Conservation (phyloP, 1,140 invertebrate genomes). For the Bombus picipes region DNA sequence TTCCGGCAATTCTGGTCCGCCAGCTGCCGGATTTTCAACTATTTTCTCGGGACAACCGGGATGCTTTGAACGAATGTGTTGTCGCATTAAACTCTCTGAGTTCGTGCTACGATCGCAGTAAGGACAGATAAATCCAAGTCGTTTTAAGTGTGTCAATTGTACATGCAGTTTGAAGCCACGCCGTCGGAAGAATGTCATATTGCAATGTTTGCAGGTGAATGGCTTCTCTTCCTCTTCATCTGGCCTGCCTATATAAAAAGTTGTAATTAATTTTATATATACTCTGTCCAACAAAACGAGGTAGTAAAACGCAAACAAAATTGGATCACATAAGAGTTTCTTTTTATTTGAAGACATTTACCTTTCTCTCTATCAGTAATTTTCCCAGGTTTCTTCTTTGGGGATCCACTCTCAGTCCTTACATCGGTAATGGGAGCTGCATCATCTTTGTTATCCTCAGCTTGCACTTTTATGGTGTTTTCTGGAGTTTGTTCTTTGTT, state of each 20-base stretch:
- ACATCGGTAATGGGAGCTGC: slow-evolving; percentile 64
- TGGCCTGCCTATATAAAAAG: background rate
- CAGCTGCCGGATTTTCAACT: slow-evolving; percentile 66
- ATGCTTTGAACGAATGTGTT: slow-evolving; percentile 76
- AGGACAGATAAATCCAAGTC: slow-evolving; percentile 75
- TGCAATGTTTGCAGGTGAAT: slow-evolving; percentile 79
- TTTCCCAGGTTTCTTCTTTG: background rate
- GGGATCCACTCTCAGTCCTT: slow-evolving; percentile 55
- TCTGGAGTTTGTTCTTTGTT: slow-evolving; percentile 7
- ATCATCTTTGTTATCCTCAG: slow-evolving; percentile 61
- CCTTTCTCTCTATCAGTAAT: slow-evolving; percentile 17
- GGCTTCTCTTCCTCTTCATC: slow-evolving; percentile 37
- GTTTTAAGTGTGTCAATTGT: slow-evolving; percentile 75
- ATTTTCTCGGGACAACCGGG: slow-evolving; percentile 65
- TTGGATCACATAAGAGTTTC: background rate
- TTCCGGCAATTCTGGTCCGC: slow-evolving; percentile 66
- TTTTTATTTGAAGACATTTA: slow-evolving; percentile 19
- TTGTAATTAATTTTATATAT: background rate
- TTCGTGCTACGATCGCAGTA: slow-evolving; percentile 79
- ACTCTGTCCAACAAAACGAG: too few relatives aligned
- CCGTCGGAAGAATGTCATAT: slow-evolving; percentile 66
- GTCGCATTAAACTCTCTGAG: slow-evolving; percentile 68
- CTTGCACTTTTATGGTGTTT: slow-evolving; percentile 14
- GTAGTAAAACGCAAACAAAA: too few relatives aligned
- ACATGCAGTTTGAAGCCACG: slow-evolving; percentile 80